These are phyloP conservation scores for Scomber japonicus DNA, from an alignment of 2,113 vertebrate species.

Conservation along the genomic window DNA sequence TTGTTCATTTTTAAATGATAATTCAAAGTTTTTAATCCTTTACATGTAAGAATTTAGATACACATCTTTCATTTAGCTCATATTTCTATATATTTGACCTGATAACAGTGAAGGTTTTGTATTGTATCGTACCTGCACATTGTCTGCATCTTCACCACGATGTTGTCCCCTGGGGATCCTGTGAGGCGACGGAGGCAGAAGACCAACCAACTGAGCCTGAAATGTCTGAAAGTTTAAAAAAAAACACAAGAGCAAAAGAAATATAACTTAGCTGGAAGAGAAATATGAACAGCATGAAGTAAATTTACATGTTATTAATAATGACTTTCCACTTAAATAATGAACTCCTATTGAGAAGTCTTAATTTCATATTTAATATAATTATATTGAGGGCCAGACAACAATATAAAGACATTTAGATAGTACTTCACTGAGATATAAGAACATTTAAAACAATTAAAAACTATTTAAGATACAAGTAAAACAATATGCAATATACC, in stretches of 20 bases:
- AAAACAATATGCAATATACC: too few relatives aligned
- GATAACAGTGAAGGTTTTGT: not conserved
- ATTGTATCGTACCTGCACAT: constrained; percentile 86
- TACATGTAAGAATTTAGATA: not conserved
- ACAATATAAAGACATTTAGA: too few relatives aligned
- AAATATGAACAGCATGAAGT: not conserved
- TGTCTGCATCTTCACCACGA: constrained; percentile 87
- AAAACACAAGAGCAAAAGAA: not conserved
- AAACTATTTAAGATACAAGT: too few relatives aligned
- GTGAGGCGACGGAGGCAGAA: constrained; percentile 89
- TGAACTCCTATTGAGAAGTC: too few relatives aligned
- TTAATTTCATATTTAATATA: too few relatives aligned
- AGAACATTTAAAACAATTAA: too few relatives aligned
- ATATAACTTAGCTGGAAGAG: not conserved
- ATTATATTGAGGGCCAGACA: too few relatives aligned
- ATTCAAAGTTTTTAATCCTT: not conserved
- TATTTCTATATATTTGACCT: not conserved
- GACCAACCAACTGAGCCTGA: constrained; percentile 76
- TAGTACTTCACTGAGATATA: too few relatives aligned
- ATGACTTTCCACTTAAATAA: too few relatives aligned
- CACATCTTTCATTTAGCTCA: not conserved
- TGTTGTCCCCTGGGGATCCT: constrained; percentile 85
- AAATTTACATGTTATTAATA: not conserved
- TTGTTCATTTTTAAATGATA: too few relatives aligned
- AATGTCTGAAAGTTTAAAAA: constrained; percentile 52